phyloP scores from a whole-genome alignment of 2,888 invertebrate genomes.

The Ariolimax columbianus region DNA sequence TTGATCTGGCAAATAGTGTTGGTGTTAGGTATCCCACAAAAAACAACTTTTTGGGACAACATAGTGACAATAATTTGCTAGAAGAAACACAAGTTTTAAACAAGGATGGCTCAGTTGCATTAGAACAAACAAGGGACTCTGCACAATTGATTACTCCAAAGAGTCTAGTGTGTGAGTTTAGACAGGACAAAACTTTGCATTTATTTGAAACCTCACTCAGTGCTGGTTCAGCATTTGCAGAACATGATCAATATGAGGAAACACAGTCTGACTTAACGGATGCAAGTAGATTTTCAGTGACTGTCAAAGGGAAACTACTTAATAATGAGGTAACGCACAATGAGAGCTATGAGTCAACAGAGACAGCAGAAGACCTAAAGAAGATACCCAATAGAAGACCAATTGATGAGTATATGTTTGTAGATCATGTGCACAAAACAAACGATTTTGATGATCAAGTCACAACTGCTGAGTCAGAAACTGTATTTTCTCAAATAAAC shows the following conservation, averaged over 20 bases:
- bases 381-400: background rate
- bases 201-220: background rate
- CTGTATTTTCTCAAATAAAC: background rate
- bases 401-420: background rate
- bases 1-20: slow-evolving; percentile 21
- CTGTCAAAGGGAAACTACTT: background rate
- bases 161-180: background rate
- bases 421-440: background rate
- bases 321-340: background rate
- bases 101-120: background rate
- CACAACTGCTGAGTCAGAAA: background rate
- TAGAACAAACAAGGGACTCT: background rate
- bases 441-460: background rate
- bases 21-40: slow-evolving; percentile 25
- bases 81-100: slow-evolving; percentile 2
- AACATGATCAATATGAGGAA: background rate
- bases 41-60: background rate
- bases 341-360: background rate
- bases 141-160: background rate
- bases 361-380: background rate
- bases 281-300: background rate
- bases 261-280: background rate
- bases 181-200: background rate
- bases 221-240: background rate
- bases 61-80: background rate